phyloP scores from a whole-genome alignment of 2,888 invertebrate genomes.

The Micoletzkya japonica region DNA sequence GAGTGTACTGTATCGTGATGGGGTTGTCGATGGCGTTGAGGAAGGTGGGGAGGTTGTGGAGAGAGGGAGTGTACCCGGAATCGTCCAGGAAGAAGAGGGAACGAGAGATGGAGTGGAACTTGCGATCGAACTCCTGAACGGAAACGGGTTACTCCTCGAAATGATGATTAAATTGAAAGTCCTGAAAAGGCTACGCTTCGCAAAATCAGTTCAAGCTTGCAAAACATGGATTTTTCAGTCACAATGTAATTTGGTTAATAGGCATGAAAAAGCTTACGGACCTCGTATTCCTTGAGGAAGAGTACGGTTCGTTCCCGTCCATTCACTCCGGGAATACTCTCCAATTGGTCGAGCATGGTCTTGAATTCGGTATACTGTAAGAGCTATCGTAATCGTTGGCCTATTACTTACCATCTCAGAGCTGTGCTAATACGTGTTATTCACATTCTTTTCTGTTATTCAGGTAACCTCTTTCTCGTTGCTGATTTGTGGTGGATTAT shows the following conservation, averaged over 20 bases:
- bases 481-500: constrained; percentile 54
- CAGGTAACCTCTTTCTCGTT: constrained; percentile 41
- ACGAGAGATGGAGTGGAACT: constrained; percentile 5
- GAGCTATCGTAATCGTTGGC: constrained; percentile 3
- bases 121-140: constrained; percentile 18
- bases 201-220: too few species aligned
- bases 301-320: constrained; percentile 53
- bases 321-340: constrained; percentile 51
- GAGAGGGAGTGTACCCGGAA: constrained; percentile 38
- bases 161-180: too few species aligned
- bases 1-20: constrained; percentile 44
- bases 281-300: constrained; percentile 43
- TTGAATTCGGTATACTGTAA: constrained; percentile 41
- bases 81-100: constrained; percentile 7
- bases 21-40: constrained; percentile 52
- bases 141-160: background rate
- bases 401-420: background rate
- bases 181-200: too few species aligned
- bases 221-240: too few species aligned
- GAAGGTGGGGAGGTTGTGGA: constrained; percentile 52
- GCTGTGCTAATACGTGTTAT: background rate
- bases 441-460: background rate
- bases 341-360: constrained; percentile 46
- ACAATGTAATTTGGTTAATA: too few species aligned
- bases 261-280: too few species aligned